phyloP scores from a whole-genome alignment of 37 sponge, comb jelly and placozoan genomes.

The Spongia lamella region DNA sequence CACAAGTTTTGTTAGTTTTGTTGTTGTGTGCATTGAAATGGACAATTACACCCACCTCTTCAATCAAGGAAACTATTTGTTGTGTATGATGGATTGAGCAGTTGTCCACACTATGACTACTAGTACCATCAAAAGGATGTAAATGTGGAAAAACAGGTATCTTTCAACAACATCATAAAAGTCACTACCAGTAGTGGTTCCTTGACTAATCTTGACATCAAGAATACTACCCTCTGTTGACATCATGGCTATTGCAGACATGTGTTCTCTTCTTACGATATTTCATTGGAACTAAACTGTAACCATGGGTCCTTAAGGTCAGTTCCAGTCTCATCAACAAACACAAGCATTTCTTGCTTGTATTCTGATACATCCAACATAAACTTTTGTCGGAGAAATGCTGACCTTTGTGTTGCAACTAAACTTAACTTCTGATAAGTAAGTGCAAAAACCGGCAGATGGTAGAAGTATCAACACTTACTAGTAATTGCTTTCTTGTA shows the following conservation, averaged over 20 bases:
- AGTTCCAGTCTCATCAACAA: slow-evolving; percentile 48
- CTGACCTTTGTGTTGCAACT: slow-evolving; percentile 27
- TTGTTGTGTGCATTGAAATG: no score
- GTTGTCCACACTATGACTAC: slow-evolving; percentile 20
- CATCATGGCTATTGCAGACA: slow-evolving; percentile 49
- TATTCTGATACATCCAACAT: slow-evolving; percentile 21
- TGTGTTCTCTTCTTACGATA: slow-evolving; percentile 28
- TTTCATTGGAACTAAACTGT: slow-evolving; percentile 35
- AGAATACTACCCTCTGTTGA: slow-evolving; percentile 22
- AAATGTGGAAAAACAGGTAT: no score
- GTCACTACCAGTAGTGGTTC: slow-evolving; percentile 5
- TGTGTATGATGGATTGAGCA: no score
- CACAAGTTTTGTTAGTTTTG: no score
- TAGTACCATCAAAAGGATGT: slow-evolving; percentile 27
- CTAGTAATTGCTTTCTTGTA: background rate
- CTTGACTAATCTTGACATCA: slow-evolving; percentile 15
- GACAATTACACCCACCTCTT: no score
- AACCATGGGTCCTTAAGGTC: slow-evolving; percentile 28
- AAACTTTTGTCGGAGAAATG: slow-evolving; percentile 19
- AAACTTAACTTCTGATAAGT: slow-evolving; percentile 6
- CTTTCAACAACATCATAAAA: slow-evolving; percentile 20
- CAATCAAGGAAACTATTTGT: no score
- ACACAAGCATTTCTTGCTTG: slow-evolving; percentile 38
- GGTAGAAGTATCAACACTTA: slow-evolving; percentile 16
- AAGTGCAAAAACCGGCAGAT: slow-evolving; percentile 27